Conservation (phyloP, 2,888 invertebrate species). For the Siphonodentalium dalli region DNA sequence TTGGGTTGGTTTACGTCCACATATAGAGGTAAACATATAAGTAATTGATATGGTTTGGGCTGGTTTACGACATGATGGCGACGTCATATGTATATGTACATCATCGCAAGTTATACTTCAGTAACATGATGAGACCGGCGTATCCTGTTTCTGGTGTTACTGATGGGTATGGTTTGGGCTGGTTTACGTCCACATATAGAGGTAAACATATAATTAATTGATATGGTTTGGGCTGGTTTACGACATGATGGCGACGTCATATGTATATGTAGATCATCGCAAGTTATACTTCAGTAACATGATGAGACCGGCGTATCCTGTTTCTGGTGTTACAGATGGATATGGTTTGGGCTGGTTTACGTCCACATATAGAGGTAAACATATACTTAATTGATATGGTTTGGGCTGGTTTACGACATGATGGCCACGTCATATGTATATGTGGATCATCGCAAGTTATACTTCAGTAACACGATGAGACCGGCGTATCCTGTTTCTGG, state of each 20-base stretch:
- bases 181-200: constrained; percentile 44
- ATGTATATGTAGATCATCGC: constrained; percentile 6
- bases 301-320: constrained; percentile 31
- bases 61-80: constrained; percentile 22
- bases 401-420: too few relatives aligned
- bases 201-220: constrained; percentile 32
- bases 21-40: constrained; percentile 41
- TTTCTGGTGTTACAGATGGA: constrained; percentile 27
- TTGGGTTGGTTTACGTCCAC: constrained; percentile 44
- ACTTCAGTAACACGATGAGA: background rate
- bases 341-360: constrained; percentile 49
- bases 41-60: too few relatives aligned
- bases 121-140: constrained; percentile 16
- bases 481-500: constrained; percentile 35
- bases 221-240: too few relatives aligned
- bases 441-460: constrained; percentile 8
- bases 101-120: constrained; percentile 1
- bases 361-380: constrained; percentile 45
- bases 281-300: constrained; percentile 3
- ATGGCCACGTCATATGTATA: constrained; percentile 16
- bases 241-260: constrained; percentile 18
- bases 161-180: constrained; percentile 43
- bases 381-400: too few relatives aligned
- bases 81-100: constrained; percentile 9
- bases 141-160: constrained; percentile 33